Evolutionary conservation across 2,888 invertebrate genomes (phyloP), one percentile per base, ranked within the genome.

Genomic region (Deilephila porcellus): DNA sequence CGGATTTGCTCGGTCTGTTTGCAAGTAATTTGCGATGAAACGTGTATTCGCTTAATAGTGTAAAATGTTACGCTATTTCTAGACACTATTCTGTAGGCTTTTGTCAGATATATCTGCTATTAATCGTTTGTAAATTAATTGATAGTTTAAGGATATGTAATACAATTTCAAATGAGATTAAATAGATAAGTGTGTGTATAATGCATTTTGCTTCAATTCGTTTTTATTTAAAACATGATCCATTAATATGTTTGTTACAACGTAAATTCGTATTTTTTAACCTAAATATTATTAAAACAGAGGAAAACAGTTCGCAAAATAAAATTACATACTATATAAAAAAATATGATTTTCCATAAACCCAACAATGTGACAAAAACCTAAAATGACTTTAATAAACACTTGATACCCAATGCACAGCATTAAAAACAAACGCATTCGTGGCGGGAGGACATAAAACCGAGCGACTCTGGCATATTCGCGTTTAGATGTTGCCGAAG

Each of bases 401-500:
- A n/a, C 25, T 52, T 52, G 17, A 25, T 25, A 67, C 20, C 14
- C 25, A 25, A 60, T 67, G 6, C 20, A 25, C 45, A 17, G 17
- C 45, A 25, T 52, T 52, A 14, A 45, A 67, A 45, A 20, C 67
- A 52, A 67, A 17, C 56, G 17, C 72, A 72, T 25, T 64, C 34
- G 34, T 64, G 72, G 53, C 32, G 56, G 56, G 25, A 59, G 56
- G 20, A 34, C 56, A 19, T 72, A 25, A 72, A 72, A 72, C 20
- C 56, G 34, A 34, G 34, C 25, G 20, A 53, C 19, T 74, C 75
- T 70, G 32, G 74, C 67, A 60, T 63, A 72, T 53, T 76, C 71
- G 72, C 76, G 80, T 74, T 71, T 64, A 56, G 52, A 73, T 52
- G 73, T 60, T 74, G 75, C 74, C 73, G 45, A 71, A 56, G 62